Conservation (phyloP, 37 sponge, comb jelly and placozoan species). For the Haliclona indistincta region DNA sequence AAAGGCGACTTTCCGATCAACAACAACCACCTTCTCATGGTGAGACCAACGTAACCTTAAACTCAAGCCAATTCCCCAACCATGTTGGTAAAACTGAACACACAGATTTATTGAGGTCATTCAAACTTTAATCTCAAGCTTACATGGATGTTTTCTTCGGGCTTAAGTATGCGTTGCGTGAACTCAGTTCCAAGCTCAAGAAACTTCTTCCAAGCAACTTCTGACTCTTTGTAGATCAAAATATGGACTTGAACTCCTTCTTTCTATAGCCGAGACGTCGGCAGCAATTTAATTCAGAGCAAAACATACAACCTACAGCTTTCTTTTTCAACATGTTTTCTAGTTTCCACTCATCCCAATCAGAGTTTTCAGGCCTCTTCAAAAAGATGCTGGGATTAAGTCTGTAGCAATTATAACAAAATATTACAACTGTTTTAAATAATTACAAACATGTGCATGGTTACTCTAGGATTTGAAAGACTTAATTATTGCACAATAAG, state of each 20-base stretch:
- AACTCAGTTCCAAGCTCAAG: constrained; percentile 34
- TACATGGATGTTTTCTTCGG: no score
- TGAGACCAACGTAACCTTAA: constrained; percentile 73
- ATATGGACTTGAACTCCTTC: constrained; percentile 62
- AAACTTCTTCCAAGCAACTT: no score
- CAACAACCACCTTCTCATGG: constrained; percentile 68
- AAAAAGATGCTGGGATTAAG: constrained; percentile 13
- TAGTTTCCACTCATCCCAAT: constrained; percentile 9
- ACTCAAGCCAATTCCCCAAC: no score
- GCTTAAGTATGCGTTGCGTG: constrained; percentile 16
- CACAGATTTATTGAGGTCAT: no score
- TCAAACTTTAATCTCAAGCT: no score
- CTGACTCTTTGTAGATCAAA: constrained; percentile 45
- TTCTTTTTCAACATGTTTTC: constrained; percentile 14
- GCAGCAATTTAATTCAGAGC: no score
- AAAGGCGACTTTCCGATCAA: constrained; percentile 66
- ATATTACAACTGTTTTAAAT: background rate
- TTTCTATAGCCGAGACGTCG: constrained; percentile 7
- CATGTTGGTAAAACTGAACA: no score
- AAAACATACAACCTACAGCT: constrained; percentile 20
- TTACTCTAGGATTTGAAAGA: no score
- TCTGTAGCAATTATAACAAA: background rate
- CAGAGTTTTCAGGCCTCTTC: background rate
- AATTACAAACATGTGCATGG: no score
- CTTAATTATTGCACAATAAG: no score